Evolutionary conservation across 2,113 vertebrate genomes (phyloP), one percentile per base, ranked within the genome.

Genomic region (Ardeotis arabs): DNA sequence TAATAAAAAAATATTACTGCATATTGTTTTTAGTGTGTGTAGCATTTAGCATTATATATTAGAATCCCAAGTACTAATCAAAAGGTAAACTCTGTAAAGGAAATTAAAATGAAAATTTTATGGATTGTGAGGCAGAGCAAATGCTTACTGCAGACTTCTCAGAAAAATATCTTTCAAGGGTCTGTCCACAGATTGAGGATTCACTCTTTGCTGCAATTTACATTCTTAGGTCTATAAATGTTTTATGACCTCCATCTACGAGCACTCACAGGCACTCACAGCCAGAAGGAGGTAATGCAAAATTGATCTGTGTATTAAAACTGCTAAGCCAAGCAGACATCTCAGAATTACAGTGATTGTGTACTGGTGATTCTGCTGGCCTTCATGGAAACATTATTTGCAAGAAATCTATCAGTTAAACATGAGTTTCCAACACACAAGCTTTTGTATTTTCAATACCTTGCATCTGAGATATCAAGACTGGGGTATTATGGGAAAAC

Each of bases 241-340:
- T 99, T 99, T 99, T 98, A 99, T 98, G 96, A 98, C 97, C 96
- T 98, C 97, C 97, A 93, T 98, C 98, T 98, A 98, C 62, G 96
- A 99, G 96, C 97, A 98, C 98, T 98, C 98, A 97, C 97, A 98
- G 98, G 95, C 98, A 98, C 98, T 98, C 98, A 97, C 97, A 98
- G 98, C 97, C 97, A 98, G 98, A 98, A 98, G 98, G 98, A 98
- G 97, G 98, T 98, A 99, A 99, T 98, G 98, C 95, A 99, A 98
- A 99, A 99, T 99, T 99, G 99, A 99, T 99, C 98, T 98, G 97
- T 98, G 97, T 98, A 98, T 98, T 98, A 98, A 99, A 99, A 98
- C 96, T 98, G 98, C 98, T 98, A 98, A 99, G 97, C 97, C 98
- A 98, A 98, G 98, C 98, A 97, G 96, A 95, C 93, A 88, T 97